Conservation (phyloP, 2,888 invertebrate species). For the Cataglyphis albicans region DNA sequence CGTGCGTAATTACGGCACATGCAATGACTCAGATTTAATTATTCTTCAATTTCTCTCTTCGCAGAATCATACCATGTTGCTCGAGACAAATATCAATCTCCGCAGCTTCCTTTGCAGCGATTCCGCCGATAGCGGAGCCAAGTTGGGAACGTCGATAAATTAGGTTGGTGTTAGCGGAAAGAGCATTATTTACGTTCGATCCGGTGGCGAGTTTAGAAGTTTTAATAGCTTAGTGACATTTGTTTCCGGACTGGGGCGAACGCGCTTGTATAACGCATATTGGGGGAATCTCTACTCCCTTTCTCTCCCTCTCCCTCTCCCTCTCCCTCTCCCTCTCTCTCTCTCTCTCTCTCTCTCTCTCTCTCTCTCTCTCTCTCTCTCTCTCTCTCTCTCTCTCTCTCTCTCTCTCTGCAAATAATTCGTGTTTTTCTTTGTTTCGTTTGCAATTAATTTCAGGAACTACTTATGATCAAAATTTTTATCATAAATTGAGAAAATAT, state of each 20-base stretch:
- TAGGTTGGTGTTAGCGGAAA: conserved; percentile 46
- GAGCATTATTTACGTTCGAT: conserved; percentile 71
- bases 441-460: too few relatives aligned
- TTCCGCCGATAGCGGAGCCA: conserved; percentile 19
- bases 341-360: too few relatives aligned
- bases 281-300: conserved; percentile 65
- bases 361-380: conserved; percentile 42
- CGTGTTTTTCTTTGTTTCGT: too few relatives aligned
- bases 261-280: conserved; percentile 74
- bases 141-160: conserved; percentile 62
- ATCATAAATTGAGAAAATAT: too few relatives aligned
- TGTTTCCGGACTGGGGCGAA: conserved; percentile 71
- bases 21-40: conserved; percentile 42
- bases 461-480: too few relatives aligned
- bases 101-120: conserved; percentile 27
- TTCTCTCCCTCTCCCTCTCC: too few relatives aligned
- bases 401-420: too few relatives aligned
- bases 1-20: conserved; percentile 28
- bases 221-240: conserved; percentile 78
- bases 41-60: conserved; percentile 32
- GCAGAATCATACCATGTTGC: neutral
- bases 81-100: conserved; percentile 47
- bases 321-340: too few relatives aligned
- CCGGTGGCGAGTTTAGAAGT: conserved; percentile 66
- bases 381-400: too few relatives aligned